Conservation (phyloP, 1,140 invertebrate genomes). For the Trachelipus rathkii region DNA sequence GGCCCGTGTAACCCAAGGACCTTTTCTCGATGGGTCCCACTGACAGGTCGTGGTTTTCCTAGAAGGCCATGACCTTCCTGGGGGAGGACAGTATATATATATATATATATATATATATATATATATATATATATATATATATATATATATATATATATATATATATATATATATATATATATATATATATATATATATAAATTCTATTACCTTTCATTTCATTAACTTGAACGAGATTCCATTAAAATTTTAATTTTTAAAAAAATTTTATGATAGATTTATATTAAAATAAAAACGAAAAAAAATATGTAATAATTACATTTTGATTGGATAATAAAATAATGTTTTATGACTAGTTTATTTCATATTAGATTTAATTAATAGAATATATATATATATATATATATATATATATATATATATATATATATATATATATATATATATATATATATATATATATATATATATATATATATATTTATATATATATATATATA, state of each 20-base stretch:
- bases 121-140: constrained; percentile 8
- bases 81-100: no score
- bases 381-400: constrained; percentile 16
- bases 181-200: constrained; percentile 18
- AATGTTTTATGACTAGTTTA: no score
- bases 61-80: no score
- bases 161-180: constrained; percentile 13
- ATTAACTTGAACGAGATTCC: no score
- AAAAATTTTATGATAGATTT: no score
- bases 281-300: no score
- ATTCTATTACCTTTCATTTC: neutral
- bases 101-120: constrained; percentile 16
- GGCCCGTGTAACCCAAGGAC: no score
- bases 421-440: constrained; percentile 17
- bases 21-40: no score
- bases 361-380: neutral
- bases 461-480: constrained; percentile 6
- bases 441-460: neutral
- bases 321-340: no score
- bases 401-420: constrained; percentile 18
- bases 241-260: no score
- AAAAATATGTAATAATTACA: no score
- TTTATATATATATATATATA: constrained; percentile 18
- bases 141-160: constrained; percentile 9
- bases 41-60: no score